A percentile compares a stretch with the other conserved stretches of the same genome.
Conservation (phyloP, 1,140 invertebrate species). For the Harlomillsia oculata region DNA sequence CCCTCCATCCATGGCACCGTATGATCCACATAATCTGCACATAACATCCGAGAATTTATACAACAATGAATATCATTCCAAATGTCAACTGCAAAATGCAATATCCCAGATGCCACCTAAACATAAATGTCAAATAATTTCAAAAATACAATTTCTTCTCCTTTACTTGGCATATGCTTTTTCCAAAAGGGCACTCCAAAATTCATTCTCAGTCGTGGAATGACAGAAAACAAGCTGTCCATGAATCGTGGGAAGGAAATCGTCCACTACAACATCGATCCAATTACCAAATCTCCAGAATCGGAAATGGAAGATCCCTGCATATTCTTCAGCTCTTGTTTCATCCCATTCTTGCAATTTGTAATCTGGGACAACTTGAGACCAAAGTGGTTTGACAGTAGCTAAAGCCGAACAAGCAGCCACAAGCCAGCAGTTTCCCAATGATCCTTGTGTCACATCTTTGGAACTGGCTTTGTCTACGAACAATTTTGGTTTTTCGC, state of each 20-base stretch:
- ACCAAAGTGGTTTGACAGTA: conserved; percentile 36
- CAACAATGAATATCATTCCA: conserved; percentile 6
- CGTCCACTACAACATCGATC: conserved; percentile 45
- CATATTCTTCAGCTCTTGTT: conserved; percentile 38
- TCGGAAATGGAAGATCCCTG: conserved; percentile 46
- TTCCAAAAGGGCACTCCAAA: conserved; percentile 61
- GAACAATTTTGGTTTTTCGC: conserved; percentile 48
- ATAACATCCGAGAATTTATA: conserved; percentile 2
- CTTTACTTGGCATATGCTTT: conserved; percentile 65
- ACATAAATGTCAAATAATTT: conserved; percentile 1
- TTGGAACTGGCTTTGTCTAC: conserved; percentile 53
- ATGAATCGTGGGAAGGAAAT: conserved; percentile 57
- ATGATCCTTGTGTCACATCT: conserved; percentile 54
- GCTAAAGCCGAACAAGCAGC: conserved; percentile 57
- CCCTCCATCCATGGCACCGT: conserved; percentile 61
- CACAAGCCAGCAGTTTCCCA: conserved; percentile 55
- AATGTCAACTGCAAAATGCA: neutral
- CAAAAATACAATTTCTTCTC: neutral
- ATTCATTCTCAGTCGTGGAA: conserved; percentile 52
- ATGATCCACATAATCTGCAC: conserved; percentile 51
- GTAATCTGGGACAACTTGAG: conserved; percentile 33
- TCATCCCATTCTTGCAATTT: conserved; percentile 36
- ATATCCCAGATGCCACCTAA: no score
- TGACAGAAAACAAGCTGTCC: conserved; percentile 56
- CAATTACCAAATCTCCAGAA: conserved; percentile 40